phyloP scores from a whole-genome alignment of 1,140 invertebrate species.

The Meloidogyne hapla region DNA sequence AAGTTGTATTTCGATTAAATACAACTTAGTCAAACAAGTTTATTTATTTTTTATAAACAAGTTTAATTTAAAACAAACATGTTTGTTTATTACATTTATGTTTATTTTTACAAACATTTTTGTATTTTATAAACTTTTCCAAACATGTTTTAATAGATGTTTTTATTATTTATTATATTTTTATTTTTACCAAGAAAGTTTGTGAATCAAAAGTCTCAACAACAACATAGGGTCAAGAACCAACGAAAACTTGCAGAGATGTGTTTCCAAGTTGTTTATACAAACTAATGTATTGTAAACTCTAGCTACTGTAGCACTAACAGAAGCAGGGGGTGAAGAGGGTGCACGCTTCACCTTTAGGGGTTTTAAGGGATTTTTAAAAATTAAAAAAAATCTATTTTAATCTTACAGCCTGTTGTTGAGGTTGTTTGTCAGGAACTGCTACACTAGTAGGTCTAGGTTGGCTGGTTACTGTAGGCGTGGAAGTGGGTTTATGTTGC shows the following conservation, averaged over 20 bases:
- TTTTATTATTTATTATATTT: neutral
- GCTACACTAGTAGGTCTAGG: neutral
- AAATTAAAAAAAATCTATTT: too few relatives aligned
- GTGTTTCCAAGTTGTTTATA: conserved; percentile 54
- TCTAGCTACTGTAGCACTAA: conserved; percentile 17
- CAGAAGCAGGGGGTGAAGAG: conserved; percentile 14
- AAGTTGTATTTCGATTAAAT: too few relatives aligned
- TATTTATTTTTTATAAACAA: too few relatives aligned
- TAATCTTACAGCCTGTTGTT: neutral
- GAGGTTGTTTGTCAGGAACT: conserved; percentile 8
- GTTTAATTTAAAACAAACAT: too few relatives aligned
- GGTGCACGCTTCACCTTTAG: conserved; percentile 1
- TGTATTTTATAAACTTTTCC: too few relatives aligned
- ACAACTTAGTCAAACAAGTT: too few relatives aligned
- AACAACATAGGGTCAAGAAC: conserved; percentile 61
- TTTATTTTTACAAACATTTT: too few relatives aligned
- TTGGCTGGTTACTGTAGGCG: neutral
- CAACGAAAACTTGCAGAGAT: conserved; percentile 62
- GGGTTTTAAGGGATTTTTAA: neutral
- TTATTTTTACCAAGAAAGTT: conserved; percentile 48
- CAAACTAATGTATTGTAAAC: conserved; percentile 21
- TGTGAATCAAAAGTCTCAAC: conserved; percentile 57
- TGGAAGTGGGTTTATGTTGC: neutral
- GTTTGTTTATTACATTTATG: too few relatives aligned
- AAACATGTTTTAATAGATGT: too few relatives aligned